phyloP scores from a whole-genome alignment of 2,797 vertebrate species.

The Mus caroli region DNA sequence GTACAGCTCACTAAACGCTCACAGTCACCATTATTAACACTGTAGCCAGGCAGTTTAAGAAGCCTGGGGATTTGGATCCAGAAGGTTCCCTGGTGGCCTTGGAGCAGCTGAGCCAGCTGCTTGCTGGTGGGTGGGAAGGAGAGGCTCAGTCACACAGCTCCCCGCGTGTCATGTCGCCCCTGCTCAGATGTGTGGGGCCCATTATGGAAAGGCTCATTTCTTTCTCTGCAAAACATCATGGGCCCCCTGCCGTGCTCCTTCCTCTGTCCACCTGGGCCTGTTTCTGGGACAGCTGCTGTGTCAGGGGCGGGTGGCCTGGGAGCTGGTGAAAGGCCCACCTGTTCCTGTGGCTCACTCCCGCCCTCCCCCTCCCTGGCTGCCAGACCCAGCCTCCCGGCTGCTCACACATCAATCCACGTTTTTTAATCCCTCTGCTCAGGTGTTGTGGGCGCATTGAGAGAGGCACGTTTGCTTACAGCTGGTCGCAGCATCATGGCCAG shows the following conservation, averaged over 20 bases:
- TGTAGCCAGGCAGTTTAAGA: not conserved
- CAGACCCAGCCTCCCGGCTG: constrained; percentile 31
- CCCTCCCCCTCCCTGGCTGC: not conserved
- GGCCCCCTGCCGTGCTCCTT: not conserved
- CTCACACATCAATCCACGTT: constrained; percentile 71
- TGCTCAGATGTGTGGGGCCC: constrained; percentile 56
- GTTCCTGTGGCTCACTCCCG: not conserved
- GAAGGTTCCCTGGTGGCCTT: not conserved
- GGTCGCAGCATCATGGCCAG: not conserved
- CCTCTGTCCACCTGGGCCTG: constrained; percentile 61
- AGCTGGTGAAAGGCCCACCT: constrained; percentile 78
- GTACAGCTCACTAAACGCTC: rapidly evolving
- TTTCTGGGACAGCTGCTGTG: constrained; percentile 83
- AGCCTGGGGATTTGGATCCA: not conserved
- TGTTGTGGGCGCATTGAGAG: not conserved
- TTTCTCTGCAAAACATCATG: constrained; percentile 67
- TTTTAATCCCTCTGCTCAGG: constrained; percentile 41
- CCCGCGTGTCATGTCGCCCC: constrained; percentile 9
- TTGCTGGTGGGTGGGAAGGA: not conserved
- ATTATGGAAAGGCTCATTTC: constrained; percentile 59
- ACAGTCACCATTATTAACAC: too few relatives aligned
- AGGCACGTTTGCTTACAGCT: constrained; percentile 42
- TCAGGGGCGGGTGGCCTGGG: constrained; percentile 39
- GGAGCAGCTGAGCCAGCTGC: not conserved
- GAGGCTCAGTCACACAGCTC: constrained; percentile 66